These are phyloP conservation scores for Trachelus tabidus DNA, from an alignment of 2,888 invertebrate species.

Conservation along the genomic window DNA sequence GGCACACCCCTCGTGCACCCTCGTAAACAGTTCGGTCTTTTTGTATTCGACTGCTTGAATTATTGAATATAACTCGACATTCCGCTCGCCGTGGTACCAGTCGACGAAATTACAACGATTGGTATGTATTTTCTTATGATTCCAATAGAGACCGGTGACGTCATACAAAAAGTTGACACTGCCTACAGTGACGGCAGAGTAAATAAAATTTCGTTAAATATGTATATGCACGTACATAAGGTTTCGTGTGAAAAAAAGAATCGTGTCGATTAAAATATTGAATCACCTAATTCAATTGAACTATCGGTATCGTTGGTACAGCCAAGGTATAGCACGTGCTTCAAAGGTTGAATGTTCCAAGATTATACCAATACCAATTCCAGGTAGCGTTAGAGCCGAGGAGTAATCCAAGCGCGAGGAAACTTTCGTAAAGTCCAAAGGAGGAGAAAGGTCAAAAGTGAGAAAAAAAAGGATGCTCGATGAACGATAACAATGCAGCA, in stretches of 20 bases:
- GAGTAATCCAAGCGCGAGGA: neutral
- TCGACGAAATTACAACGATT: neutral
- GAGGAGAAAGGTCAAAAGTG: neutral
- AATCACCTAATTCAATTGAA: neutral
- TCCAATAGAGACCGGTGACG: neutral
- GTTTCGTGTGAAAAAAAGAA: neutral
- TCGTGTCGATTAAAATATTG: neutral
- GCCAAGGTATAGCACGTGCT: neutral
- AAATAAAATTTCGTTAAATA: neutral
- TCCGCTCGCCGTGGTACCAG: neutral
- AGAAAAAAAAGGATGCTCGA: neutral
- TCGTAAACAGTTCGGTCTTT: neutral
- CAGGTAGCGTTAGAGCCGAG: neutral
- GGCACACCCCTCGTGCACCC: neutral
- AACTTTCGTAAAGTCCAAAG: neutral
- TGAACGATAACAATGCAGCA: neutral
- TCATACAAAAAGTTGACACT: neutral
- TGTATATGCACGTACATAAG: too few relatives aligned
- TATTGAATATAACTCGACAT: neutral
- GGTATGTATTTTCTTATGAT: neutral
- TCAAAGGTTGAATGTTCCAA: neutral
- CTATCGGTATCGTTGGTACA: neutral
- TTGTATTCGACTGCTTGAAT: neutral
- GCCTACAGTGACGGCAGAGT: neutral
- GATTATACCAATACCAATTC: neutral